Evolutionary conservation across 2,113 vertebrate genomes (phyloP).

Genomic region (Collichthys lucidus): DNA sequence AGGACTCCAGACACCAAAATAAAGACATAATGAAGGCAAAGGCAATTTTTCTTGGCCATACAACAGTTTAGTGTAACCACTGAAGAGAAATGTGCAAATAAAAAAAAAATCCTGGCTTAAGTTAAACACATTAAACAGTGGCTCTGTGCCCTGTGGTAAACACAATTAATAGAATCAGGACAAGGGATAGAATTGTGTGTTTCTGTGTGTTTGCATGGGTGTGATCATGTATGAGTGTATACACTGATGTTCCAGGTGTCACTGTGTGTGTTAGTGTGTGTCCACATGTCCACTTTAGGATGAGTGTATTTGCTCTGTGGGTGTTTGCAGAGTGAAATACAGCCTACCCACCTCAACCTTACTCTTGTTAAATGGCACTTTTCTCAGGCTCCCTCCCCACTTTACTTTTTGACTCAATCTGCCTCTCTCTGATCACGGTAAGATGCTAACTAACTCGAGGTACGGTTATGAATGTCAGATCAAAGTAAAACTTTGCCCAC

Average conservation of each 20-base stretch:
- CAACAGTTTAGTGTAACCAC: neutral
- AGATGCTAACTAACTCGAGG: neutral
- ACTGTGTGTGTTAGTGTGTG: neutral
- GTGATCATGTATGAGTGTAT: slow-evolving; percentile 30
- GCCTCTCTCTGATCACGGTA: neutral
- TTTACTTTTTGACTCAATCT: slow-evolving; percentile 1
- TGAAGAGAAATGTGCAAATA: neutral
- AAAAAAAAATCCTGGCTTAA: neutral
- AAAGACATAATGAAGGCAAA: neutral
- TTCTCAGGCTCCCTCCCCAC: too few relatives aligned
- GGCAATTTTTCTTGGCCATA: neutral
- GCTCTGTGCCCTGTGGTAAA: neutral
- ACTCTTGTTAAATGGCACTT: neutral
- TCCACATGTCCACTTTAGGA: slow-evolving; percentile 5
- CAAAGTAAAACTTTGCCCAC: neutral
- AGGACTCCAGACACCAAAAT: neutral
- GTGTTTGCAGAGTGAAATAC: slow-evolving; percentile 40
- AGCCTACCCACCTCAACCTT: neutral
- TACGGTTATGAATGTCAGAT: neutral
- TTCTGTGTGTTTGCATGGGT: slow-evolving; percentile 39
- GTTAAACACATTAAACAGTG: slow-evolving; percentile 19
- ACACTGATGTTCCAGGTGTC: slow-evolving; percentile 30
- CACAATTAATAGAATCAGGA: slow-evolving; percentile 5
- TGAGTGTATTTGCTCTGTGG: slow-evolving; percentile 37
- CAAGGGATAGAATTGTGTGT: slow-evolving; percentile 2